Evolutionary conservation across 1,140 invertebrate genomes (phyloP), one percentile per base, ranked within the genome.

Genomic region (Oncopodura yosiiana): DNA sequence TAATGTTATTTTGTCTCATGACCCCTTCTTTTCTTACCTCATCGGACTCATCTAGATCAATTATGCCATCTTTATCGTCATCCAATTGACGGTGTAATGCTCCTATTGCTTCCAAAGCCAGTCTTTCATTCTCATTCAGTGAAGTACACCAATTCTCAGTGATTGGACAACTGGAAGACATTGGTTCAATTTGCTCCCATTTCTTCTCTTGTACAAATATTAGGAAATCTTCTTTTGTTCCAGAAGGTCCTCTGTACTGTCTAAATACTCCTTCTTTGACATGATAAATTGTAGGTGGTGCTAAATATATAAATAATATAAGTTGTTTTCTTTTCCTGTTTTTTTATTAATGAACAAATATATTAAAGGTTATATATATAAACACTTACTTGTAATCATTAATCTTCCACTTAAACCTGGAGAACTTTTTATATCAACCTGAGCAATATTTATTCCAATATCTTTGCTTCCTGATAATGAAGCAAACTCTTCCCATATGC

Each of bases 401-500:
- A 98, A 99, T 58, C 94, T 75, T 8, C 95, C 94, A 72, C 90
- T 95, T 1, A 99, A 75, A 23, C 92, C 93, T 30, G 86, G 83
- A n/a, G 86, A 83, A 59, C 78, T 78, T 8, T 93, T 97, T 0
- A 99, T 91, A n/a, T n/a, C n/a, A n/a, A n/a, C 83, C 66, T 89
- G 84, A 1, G 81, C 94, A 39, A 97, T 84, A 68, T 84, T 82
- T 44, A 98, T 84, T 16, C 81, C 78, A 1, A 95, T 71, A 66
- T 86, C 81, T 29, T 80, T 73, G 49, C 87, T 83, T 69, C 81
- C n/a, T n/a, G n/a, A n/a, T n/a, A n/a, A 83, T n/a, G 75, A 68
- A 0, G 89, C 83, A 66, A 96, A 86, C 49, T 86, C 79, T 62
- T 85, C 78, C 95, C 95, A 99, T 36, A 84, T 78, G 3, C 84